Percentiles rank a stretch among this genome's conserved stretches.
Evolutionary conservation across 2,113 vertebrate genomes (phyloP).

Genomic region (human (Homo sapiens)): DNA sequence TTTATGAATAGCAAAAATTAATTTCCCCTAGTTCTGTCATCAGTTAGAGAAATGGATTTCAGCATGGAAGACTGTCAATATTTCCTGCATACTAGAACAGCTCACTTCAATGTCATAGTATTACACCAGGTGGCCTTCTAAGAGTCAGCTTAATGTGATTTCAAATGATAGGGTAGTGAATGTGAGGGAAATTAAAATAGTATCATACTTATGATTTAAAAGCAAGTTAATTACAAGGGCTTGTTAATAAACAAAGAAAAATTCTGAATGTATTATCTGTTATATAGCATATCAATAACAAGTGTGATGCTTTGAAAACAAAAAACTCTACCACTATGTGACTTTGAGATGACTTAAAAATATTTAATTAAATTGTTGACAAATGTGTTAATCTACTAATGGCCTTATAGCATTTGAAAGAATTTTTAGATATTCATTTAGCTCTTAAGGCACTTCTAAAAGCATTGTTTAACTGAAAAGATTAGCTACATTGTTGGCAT

Average conservation of each 20-base stretch:
- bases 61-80: conserved; percentile 85
- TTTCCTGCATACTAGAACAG: conserved; percentile 84
- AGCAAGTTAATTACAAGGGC: conserved; percentile 91
- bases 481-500: conserved; percentile 70
- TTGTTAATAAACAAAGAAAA: conserved; percentile 92
- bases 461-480: conserved; percentile 77
- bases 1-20: conserved; percentile 91
- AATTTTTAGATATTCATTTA: conserved; percentile 77
- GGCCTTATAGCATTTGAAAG: conserved; percentile 77
- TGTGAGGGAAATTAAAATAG: conserved; percentile 91
- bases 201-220: conserved; percentile 93
- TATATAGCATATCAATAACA: conserved; percentile 84
- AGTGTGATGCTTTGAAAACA: conserved; percentile 82
- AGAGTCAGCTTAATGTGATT: conserved; percentile 92
- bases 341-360: conserved; percentile 83
- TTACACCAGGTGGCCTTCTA: conserved; percentile 91
- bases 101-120: conserved; percentile 89
- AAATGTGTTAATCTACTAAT: conserved; percentile 82
- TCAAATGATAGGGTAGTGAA: conserved; percentile 91
- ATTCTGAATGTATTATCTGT: conserved; percentile 86
- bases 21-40: conserved; percentile 87
- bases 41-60: conserved; percentile 86
- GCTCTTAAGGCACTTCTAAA: conserved; percentile 71
- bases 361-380: conserved; percentile 85
- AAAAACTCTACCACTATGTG: conserved; percentile 82